Conservation (phyloP, 2,113 vertebrate species). For the Misgurnus anguillicaudatus region DNA sequence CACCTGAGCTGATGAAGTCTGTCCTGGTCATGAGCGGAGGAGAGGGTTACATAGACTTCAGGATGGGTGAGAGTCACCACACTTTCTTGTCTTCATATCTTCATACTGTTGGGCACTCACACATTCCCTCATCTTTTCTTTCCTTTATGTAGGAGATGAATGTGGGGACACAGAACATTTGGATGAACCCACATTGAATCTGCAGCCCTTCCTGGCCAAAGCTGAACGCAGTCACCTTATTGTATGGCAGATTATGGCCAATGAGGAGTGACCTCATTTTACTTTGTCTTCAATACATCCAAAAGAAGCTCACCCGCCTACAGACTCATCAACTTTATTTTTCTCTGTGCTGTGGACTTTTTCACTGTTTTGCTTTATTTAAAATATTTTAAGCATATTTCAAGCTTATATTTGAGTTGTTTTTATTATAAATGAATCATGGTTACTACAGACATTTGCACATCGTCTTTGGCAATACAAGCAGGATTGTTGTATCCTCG, state of each 20-base stretch:
- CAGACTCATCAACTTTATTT: not conserved
- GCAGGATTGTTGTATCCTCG: not conserved
- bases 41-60: conserved; percentile 99
- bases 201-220: conserved; percentile 90
- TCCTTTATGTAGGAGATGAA: conserved; percentile 83
- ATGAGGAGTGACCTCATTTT: conserved; percentile 73
- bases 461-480: not conserved
- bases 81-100: not conserved
- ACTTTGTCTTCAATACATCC: not conserved
- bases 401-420: not conserved
- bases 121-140: not conserved
- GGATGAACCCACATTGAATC: conserved; percentile 82
- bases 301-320: not conserved
- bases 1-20: conserved; percentile 78
- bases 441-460: not conserved
- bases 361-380: conserved; percentile 41
- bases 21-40: conserved; percentile 96
- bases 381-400: not conserved
- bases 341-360: conserved; percentile 64
- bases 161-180: conserved; percentile 83
- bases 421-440: not conserved
- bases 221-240: conserved; percentile 97
- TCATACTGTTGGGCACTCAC: not conserved
- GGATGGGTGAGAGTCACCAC: conserved; percentile 85
- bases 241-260: conserved; percentile 90